Percentiles rank a stretch among this genome's conserved stretches.
Evolutionary conservation across 2,797 vertebrate species (phyloP).

Genomic region (Poecile montanus): DNA sequence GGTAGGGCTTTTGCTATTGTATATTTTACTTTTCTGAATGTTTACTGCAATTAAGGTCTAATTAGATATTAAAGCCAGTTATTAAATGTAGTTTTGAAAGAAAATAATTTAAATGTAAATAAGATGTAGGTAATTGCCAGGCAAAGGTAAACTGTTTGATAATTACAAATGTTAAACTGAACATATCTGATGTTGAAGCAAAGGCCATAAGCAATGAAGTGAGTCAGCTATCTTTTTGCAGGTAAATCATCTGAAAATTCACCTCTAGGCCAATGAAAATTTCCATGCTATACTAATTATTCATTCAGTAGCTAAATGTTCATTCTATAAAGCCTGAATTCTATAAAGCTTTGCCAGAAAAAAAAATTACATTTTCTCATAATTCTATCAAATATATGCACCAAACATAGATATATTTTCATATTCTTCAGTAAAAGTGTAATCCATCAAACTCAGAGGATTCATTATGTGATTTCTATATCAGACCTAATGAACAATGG

Average conservation of each 20-base stretch:
- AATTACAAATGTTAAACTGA: not conserved
- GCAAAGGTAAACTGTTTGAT: not conserved
- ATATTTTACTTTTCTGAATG: constrained; percentile 42
- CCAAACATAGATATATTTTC: not conserved
- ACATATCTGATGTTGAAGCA: not conserved
- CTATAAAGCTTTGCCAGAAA: not conserved
- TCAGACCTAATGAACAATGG: not conserved
- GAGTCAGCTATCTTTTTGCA: not conserved
- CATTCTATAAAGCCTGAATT: not conserved
- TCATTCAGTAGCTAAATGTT: not conserved
- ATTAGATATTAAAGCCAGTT: constrained; percentile 48
- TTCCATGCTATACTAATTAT: not conserved
- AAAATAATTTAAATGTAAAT: constrained; percentile 11
- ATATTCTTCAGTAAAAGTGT: not conserved
- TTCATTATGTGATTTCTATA: not conserved
- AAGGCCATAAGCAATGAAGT: not conserved
- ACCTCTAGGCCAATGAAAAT: not conserved
- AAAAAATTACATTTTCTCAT: not conserved
- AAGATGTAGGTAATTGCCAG: not conserved
- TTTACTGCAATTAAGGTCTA: constrained; percentile 32
- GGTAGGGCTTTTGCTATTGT: not conserved
- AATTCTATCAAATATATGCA: not conserved
- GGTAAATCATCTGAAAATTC: not conserved
- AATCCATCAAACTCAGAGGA: not conserved
- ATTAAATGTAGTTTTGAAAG: constrained; percentile 2